phyloP scores from a whole-genome alignment of 2,797 vertebrate genomes.

The Paramormyrops hopkinsi region DNA sequence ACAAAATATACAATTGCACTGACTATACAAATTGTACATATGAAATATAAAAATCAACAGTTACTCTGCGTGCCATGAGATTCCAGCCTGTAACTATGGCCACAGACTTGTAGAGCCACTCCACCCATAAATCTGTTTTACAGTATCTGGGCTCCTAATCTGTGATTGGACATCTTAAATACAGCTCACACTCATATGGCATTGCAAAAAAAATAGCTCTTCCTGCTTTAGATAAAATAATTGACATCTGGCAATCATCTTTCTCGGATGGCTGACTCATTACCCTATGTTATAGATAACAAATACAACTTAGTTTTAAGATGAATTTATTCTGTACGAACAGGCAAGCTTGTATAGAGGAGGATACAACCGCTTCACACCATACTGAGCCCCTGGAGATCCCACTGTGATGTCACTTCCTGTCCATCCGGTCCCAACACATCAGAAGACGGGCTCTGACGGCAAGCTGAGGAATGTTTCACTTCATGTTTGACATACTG shows the following conservation, averaged over 20 bases:
- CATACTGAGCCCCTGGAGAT: conserved; percentile 54
- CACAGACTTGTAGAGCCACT: background rate
- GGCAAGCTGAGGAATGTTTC: conserved; percentile 33
- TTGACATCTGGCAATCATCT: background rate
- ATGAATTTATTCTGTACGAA: background rate
- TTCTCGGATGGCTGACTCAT: background rate
- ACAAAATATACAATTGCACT: background rate
- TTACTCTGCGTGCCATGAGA: background rate
- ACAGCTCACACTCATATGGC: background rate
- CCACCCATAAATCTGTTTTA: background rate
- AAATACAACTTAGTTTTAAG: background rate
- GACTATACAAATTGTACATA: background rate
- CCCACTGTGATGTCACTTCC: background rate
- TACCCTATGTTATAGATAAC: background rate
- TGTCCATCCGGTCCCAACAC: conserved; percentile 31
- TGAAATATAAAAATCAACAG: background rate
- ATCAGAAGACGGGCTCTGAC: conserved; percentile 40
- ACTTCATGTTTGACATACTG: conserved; percentile 23
- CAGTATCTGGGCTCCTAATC: background rate
- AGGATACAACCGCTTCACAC: conserved; percentile 75
- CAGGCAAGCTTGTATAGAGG: conserved; percentile 76
- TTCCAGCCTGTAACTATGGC: background rate
- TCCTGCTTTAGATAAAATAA: background rate
- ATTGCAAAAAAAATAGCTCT: background rate
- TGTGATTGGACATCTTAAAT: background rate